Percentiles rank a stretch among this genome's conserved stretches.
phyloP scores from a whole-genome alignment of 1,140 invertebrate genomes.

The Diorhabda sublineata region DNA sequence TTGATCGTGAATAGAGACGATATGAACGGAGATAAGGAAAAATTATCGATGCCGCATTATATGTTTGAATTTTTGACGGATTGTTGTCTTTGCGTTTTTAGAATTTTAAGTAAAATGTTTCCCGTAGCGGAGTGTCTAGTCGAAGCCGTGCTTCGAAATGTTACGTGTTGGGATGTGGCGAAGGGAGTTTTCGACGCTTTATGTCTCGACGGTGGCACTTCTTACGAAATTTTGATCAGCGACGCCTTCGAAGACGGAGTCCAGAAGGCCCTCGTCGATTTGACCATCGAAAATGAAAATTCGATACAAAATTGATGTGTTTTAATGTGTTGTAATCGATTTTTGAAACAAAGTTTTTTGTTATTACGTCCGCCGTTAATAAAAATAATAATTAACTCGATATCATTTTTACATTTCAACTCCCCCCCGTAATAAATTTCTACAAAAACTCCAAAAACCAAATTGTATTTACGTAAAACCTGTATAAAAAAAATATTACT shows the following conservation, averaged over 20 bases:
- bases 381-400: too few relatives aligned
- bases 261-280: slow-evolving; percentile 23
- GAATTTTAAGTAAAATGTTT: slow-evolving; percentile 47
- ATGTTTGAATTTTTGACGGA: slow-evolving; percentile 73
- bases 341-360: too few relatives aligned
- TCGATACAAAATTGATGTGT: too few relatives aligned
- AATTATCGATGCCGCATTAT: slow-evolving; percentile 76
- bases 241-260: slow-evolving; percentile 31
- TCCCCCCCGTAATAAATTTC: too few relatives aligned
- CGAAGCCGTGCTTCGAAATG: slow-evolving; percentile 32
- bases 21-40: slow-evolving; percentile 76
- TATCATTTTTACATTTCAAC: too few relatives aligned
- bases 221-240: slow-evolving; percentile 30
- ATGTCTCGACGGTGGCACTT: slow-evolving; percentile 24
- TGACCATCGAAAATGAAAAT: background rate
- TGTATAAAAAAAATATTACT: too few relatives aligned
- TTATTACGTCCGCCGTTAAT: too few relatives aligned
- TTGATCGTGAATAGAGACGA: slow-evolving; percentile 68
- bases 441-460: too few relatives aligned
- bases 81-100: slow-evolving; percentile 45
- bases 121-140: slow-evolving; percentile 29
- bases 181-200: slow-evolving; percentile 32
- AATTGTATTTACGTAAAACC: too few relatives aligned
- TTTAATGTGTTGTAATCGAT: too few relatives aligned
- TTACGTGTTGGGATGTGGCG: slow-evolving; percentile 35